These are phyloP conservation scores for Prorops nasuta DNA, from an alignment of 1,140 invertebrate genomes.

Conservation along the genomic window DNA sequence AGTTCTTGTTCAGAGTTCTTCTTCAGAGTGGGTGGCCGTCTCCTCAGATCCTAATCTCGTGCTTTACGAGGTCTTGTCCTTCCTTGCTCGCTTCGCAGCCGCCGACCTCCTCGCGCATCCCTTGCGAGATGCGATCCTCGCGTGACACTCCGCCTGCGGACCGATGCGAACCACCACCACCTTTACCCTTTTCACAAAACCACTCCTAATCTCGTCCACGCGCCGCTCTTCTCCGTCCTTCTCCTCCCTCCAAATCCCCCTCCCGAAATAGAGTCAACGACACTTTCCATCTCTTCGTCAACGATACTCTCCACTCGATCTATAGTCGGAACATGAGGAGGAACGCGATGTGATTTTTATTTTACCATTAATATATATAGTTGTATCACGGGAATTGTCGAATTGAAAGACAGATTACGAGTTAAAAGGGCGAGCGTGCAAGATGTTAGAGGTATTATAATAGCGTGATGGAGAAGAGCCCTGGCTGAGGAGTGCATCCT, in stretches of 20 bases:
- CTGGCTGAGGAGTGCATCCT: conserved; percentile 23
- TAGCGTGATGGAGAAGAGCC: background rate
- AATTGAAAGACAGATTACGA: too few relatives aligned
- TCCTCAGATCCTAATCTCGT: conserved; percentile 49
- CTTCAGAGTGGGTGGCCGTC: conserved; percentile 49
- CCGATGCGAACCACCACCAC: background rate
- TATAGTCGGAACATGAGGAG: too few relatives aligned
- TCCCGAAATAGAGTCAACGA: background rate
- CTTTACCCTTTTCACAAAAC: background rate
- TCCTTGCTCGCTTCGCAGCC: conserved; percentile 27
- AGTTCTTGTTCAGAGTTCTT: too few relatives aligned
- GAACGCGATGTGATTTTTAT: too few relatives aligned
- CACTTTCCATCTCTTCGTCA: conserved; percentile 6
- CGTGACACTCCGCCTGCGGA: too few relatives aligned
- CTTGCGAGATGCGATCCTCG: conserved; percentile 8
- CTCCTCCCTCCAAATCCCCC: conserved; percentile 5
- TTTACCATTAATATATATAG: too few relatives aligned
- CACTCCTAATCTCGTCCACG: background rate
- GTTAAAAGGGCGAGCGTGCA: background rate
- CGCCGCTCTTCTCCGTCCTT: conserved; percentile 11
- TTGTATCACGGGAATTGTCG: too few relatives aligned
- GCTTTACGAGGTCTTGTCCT: conserved; percentile 43
- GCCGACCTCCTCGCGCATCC: conserved; percentile 26
- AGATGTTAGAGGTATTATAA: background rate
- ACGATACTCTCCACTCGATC: too few relatives aligned